Evolutionary conservation across 2,888 invertebrate genomes (phyloP), one percentile per base, ranked within the genome.

Genomic region (Erpobdella octoculata): DNA sequence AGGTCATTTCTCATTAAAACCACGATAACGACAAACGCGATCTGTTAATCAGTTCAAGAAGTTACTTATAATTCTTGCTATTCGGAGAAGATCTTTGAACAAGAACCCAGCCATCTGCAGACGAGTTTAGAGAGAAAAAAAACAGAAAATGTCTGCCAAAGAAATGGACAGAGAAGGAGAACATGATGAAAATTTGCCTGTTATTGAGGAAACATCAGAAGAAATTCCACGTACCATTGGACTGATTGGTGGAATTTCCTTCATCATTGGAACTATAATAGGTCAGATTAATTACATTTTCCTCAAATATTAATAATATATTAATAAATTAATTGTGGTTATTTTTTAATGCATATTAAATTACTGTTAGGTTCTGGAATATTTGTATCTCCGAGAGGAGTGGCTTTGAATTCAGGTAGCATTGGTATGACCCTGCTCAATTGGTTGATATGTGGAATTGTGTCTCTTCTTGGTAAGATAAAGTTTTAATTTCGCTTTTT

Each of bases 361-460:
- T n/a, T n/a, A n/a, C 65, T 38, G 37, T 18, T 83, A 93, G 93
- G 93, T 83, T 95, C 94, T 85, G 95, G 95, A 87, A 94, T 96
- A 85, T 96, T 96, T 88, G 92, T 95, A 85, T 94, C 94, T 86
- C 94, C 96, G 84, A 91, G 92, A 85, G 93, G 92, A 85, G 90
- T 96, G 83, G 86, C 95, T 84, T 84, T 87, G 77, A 86, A 88
- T 77, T 88, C 91, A 0, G 91, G 91, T 84, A 95, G 94, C 83
- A 90, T 94, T 84, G 94, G 93, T 85, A 88, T 92, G 85, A 92
- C 93, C 87, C 90, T 96, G 86, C 87, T 93, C 83, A 90, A 94
- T 82, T 96, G 95, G 95, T 89, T 91, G 86, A 88, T 91, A 80
- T 94, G 94, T 85, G 95, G 95, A 79, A 85, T 93, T 82, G 89